A percentile compares a stretch with the other conserved stretches of the same genome.
These are phyloP conservation scores for Fragum fragum DNA, from an alignment of 2,888 invertebrate genomes.

Conservation along the genomic window DNA sequence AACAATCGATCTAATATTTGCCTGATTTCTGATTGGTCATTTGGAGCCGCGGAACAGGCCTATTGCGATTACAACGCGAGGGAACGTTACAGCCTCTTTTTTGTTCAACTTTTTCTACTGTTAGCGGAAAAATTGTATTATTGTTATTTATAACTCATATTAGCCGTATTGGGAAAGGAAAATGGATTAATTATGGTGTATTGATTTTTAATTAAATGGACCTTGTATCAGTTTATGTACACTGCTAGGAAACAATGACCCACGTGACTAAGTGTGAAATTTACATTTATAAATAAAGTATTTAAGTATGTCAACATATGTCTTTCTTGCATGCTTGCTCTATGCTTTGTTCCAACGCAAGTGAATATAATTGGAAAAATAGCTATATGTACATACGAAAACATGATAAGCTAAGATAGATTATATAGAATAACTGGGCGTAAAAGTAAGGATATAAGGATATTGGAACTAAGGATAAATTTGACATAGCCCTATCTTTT, in stretches of 20 bases:
- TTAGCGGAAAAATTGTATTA: slow-evolving; percentile 18
- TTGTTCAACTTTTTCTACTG: background rate
- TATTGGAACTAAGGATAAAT: too few species aligned
- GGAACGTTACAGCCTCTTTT: background rate
- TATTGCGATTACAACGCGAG: background rate
- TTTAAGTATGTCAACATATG: background rate
- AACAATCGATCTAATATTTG: slow-evolving; percentile 16
- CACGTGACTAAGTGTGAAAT: background rate
- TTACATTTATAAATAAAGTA: background rate
- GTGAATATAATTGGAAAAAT: too few species aligned
- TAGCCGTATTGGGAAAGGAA: background rate
- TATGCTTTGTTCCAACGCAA: too few species aligned
- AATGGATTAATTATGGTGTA: slow-evolving; percentile 24
- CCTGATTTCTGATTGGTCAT: slow-evolving; percentile 21
- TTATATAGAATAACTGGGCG: too few species aligned
- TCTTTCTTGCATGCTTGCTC: background rate
- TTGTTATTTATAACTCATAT: slow-evolving; percentile 26
- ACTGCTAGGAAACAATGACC: background rate
- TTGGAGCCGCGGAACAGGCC: background rate
- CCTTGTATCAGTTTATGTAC: background rate
- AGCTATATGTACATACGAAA: too few species aligned
- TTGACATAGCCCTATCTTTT: too few species aligned
- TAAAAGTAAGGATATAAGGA: too few species aligned
- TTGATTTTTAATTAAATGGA: slow-evolving; percentile 21
- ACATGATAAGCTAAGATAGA: too few species aligned